Base-by-base conservation (phyloP, 2,113 vertebrate genomes). In the Vulpes vulpes region DNA sequence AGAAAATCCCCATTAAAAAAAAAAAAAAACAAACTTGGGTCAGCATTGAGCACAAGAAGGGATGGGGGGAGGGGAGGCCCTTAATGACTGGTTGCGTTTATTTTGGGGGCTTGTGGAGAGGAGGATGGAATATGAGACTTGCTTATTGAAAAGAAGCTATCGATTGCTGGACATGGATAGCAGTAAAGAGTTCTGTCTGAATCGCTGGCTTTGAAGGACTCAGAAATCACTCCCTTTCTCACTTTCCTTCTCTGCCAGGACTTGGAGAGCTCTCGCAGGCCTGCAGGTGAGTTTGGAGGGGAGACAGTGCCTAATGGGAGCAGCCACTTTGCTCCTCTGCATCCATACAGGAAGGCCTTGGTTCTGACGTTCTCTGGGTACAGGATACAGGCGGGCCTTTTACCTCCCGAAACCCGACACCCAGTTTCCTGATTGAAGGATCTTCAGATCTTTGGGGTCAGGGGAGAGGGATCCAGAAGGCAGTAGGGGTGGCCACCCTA, bases 111-210 rank as follows among this genome's bases (percentile, higher is more conserved):
- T 85, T 17, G 30, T 38, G 97, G 97, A 98, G 97, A 96, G 97
- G 91, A 74, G 97, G 96, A 97, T 95, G 91, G 89, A 97, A 96
- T 53, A 91, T 85, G 98, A 98, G 97, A 87, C 94, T 98, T 97
- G 97, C 91, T 97, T 98, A 98, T 98, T 97, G 98, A 95, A 97
- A 98, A 97, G 97, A 94, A 98, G 95, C 38, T 94, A 99, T 98
- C 5, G 98, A 98, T 98, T 94, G 96, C 86, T 89, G 96, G 94
- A 87, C 94, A 98, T 98, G 97, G 16, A 98, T 98, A 95, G 89
- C 98, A 88, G 99, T 94, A 96, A 98, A 98, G 98, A 98, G 97
- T 90, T 89, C 96, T 91, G 97, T 98, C 98, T 97, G 98, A 98
- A 97, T 92, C 55, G 57, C 89, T 85, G 67, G 97, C 98, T 97